A percentile compares a stretch with the other conserved stretches of the same genome.
phyloP scores from a whole-genome alignment of 2,888 invertebrate genomes.

The Chaetogeoica ovagalla region DNA sequence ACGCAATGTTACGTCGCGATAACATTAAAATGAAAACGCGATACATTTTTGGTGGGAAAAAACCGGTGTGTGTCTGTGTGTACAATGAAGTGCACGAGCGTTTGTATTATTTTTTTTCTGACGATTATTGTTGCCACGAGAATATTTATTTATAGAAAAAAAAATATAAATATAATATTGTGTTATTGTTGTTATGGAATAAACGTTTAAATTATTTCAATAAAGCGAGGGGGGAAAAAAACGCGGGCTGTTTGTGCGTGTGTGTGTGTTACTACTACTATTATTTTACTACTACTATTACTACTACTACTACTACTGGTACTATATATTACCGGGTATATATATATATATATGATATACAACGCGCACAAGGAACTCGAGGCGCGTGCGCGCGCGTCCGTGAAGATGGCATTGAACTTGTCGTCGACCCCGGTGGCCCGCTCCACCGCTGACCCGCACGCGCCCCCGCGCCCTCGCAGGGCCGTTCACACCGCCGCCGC shows the following conservation, averaged over 20 bases:
- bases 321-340: neutral
- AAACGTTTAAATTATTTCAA: neutral
- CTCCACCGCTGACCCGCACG: neutral
- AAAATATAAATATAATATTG: constrained; percentile 1
- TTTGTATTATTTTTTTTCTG: too few species aligned
- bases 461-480: constrained; percentile 35
- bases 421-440: constrained; percentile 49
- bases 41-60: constrained; percentile 37
- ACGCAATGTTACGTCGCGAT: neutral
- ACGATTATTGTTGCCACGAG: constrained; percentile 18
- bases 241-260: constrained; percentile 24
- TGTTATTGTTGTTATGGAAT: neutral
- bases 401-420: constrained; percentile 53
- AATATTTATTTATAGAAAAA: neutral
- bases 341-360: neutral
- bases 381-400: constrained; percentile 47
- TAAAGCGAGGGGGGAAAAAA: constrained; percentile 35
- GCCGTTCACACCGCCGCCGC: constrained; percentile 48
- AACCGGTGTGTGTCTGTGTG: constrained; percentile 11
- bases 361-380: constrained; percentile 27
- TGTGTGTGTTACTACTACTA: neutral
- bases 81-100: neutral
- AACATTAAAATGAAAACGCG: neutral
- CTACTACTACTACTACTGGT: too few species aligned
- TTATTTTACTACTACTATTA: too few species aligned